Evolutionary conservation across 35 echinoderm and acorn worm species (phyloP).

Genomic region (Anneissia japonica): DNA sequence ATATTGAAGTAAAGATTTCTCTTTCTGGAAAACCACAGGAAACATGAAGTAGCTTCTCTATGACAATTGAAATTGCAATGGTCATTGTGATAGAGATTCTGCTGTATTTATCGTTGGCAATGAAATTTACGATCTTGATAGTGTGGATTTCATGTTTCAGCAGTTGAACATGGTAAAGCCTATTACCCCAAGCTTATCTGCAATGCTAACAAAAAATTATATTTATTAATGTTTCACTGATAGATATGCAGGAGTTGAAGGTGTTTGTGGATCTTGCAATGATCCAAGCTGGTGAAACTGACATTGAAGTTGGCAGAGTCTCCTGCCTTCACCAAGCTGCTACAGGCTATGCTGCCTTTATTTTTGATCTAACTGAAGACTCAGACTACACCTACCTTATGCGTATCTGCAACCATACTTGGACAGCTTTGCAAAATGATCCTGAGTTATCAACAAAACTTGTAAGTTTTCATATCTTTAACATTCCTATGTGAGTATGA

Average conservation of each 20-base stretch:
- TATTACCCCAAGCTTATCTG: no score
- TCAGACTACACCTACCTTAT: neutral
- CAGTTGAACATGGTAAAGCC: no score
- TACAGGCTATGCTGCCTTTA: conserved; percentile 16
- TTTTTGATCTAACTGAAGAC: conserved; percentile 15
- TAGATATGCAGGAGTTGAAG: conserved; percentile 24
- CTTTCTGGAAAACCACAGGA: no score
- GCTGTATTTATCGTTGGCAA: no score
- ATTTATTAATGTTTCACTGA: no score
- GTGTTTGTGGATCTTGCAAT: conserved; percentile 30
- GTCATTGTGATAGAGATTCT: no score
- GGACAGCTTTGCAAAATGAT: conserved; percentile 25
- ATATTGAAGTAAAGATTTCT: no score
- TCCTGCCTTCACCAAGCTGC: conserved; percentile 12
- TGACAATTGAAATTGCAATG: no score
- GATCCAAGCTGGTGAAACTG: conserved; percentile 18
- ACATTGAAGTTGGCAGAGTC: conserved; percentile 15
- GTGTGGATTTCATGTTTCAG: no score
- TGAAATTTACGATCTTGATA: no score
- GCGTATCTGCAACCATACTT: neutral
- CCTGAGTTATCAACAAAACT: conserved; percentile 5
- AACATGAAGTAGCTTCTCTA: no score
- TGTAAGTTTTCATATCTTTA: neutral
- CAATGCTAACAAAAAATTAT: no score
- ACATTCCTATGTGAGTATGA: neutral